Conservation (phyloP, 2,797 vertebrate genomes). For the Melanotaenia trifasciata region DNA sequence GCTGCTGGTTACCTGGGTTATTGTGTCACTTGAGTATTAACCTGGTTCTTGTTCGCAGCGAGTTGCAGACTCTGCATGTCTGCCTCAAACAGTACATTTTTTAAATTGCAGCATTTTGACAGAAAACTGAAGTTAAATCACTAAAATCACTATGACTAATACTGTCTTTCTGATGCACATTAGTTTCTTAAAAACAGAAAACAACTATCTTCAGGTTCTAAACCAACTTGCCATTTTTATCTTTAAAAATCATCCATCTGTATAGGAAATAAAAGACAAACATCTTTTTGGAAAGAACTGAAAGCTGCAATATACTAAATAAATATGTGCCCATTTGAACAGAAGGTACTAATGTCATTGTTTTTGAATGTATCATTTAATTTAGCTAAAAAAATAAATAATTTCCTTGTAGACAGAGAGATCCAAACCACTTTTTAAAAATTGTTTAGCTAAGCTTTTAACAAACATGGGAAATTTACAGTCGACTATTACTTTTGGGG, state of each 20-base stretch:
- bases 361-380: background rate
- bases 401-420: background rate
- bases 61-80: background rate
- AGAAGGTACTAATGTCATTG: background rate
- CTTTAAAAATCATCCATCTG: background rate
- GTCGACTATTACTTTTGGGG: background rate
- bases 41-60: background rate
- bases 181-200: background rate
- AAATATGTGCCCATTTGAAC: background rate
- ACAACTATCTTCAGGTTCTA: background rate
- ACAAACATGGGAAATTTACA: background rate
- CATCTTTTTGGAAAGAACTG: background rate
- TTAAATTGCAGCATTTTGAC: background rate
- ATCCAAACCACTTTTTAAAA: background rate
- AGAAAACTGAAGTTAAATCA: background rate
- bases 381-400: background rate
- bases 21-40: conserved; percentile 4
- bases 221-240: background rate
- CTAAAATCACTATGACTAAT: background rate
- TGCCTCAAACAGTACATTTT: background rate
- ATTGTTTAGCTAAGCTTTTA: background rate
- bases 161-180: background rate
- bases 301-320: background rate
- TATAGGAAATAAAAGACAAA: background rate
- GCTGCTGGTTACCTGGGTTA: conserved; percentile 2